A percentile compares a stretch with the other conserved stretches of the same genome.
Conservation (phyloP, 2,888 invertebrate species). For the Drosophila algonquin region DNA sequence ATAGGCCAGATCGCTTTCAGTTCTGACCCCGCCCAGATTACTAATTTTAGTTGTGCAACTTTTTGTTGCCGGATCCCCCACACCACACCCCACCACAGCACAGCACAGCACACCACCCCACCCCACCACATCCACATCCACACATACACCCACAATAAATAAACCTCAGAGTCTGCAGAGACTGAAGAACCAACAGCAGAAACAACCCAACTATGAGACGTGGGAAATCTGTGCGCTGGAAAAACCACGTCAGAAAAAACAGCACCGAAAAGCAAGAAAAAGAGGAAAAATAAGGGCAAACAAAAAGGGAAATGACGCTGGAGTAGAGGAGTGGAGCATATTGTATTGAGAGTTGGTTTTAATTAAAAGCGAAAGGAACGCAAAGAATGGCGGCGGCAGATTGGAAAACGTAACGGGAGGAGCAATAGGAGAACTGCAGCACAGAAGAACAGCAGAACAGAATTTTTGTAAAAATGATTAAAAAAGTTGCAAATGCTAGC, state of each 20-base stretch:
- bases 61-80: constrained; percentile 50
- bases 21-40: constrained; percentile 54
- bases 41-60: constrained; percentile 74
- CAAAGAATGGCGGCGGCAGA: constrained; percentile 27
- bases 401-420: constrained; percentile 49
- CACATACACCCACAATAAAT: constrained; percentile 61
- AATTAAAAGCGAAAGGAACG: constrained; percentile 71
- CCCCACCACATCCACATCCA: no score
- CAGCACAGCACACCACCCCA: neutral
- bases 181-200: constrained; percentile 39
- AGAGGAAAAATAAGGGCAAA: constrained; percentile 70
- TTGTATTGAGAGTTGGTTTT: constrained; percentile 79
- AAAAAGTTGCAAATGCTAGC: constrained; percentile 70
- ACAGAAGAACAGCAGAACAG: constrained; percentile 39
- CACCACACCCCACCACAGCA: no score
- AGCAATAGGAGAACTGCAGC: no score
- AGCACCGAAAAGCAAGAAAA: constrained; percentile 15
- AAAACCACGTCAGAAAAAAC: constrained; percentile 53
- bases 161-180: constrained; percentile 62
- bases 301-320: constrained; percentile 61
- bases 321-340: constrained; percentile 52
- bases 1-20: constrained; percentile 45
- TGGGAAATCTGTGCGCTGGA: constrained; percentile 66
- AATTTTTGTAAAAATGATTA: constrained; percentile 75
- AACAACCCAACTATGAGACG: constrained; percentile 59